Conservation (phyloP, 2,113 vertebrate species). For the Choloepus hoffmanni region DNA sequence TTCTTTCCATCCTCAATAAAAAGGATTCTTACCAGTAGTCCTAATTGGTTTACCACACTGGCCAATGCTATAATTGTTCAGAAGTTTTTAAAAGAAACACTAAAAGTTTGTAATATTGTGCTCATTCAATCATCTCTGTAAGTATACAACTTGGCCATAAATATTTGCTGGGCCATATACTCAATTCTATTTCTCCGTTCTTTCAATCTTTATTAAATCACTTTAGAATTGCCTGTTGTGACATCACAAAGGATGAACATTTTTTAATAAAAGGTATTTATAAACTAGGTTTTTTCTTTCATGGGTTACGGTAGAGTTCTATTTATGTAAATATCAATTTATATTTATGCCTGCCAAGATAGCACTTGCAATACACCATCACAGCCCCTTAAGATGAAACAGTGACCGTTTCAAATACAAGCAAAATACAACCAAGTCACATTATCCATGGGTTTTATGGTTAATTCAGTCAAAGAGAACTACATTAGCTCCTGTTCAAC, state of each 20-base stretch:
- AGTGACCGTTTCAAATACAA: slow-evolving; percentile 34
- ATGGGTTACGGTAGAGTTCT: background rate
- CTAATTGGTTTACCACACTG: background rate
- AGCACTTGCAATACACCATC: background rate
- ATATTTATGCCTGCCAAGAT: background rate
- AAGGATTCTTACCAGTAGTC: background rate
- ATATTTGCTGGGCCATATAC: background rate
- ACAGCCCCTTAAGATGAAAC: background rate
- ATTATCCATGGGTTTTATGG: slow-evolving; percentile 37
- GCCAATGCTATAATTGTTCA: background rate
- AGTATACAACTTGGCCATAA: background rate
- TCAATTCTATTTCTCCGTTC: background rate
- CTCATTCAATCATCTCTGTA: background rate
- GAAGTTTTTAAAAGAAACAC: background rate
- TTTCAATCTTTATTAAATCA: slow-evolving; percentile 3
- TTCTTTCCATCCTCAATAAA: background rate
- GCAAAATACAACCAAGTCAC: background rate
- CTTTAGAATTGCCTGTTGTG: background rate
- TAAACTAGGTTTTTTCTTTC: background rate
- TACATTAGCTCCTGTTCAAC: slow-evolving; percentile 4
- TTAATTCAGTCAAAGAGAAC: slow-evolving; percentile 48
- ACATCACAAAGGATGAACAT: background rate
- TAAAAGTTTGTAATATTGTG: background rate
- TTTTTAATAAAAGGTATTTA: background rate
- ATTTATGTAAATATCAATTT: background rate